Conservation (phyloP, 2,797 vertebrate genomes). For the Dromococcyx pavoninus region DNA sequence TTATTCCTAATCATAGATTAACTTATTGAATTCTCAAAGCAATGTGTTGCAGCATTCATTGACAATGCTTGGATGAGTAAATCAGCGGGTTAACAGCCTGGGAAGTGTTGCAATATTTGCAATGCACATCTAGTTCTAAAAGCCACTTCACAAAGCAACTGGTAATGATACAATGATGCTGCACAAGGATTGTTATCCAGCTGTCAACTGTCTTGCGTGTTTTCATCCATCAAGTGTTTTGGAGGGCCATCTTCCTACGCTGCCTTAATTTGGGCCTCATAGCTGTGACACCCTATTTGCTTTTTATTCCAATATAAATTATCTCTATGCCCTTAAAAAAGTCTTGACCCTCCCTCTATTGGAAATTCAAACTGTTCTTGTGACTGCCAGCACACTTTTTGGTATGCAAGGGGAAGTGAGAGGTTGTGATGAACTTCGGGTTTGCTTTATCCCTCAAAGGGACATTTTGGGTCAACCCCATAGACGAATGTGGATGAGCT, state of each 20-base stretch:
- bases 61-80: not conserved
- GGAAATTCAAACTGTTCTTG: not conserved
- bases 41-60: not conserved
- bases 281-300: not conserved
- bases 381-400: not conserved
- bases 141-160: conserved; percentile 30
- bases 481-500: not conserved
- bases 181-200: conserved; percentile 32
- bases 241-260: not conserved
- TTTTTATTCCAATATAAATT: not conserved
- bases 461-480: rapidly evolving
- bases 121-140: not conserved
- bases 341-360: not conserved
- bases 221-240: conserved; percentile 41
- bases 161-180: conserved; percentile 9
- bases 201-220: not conserved
- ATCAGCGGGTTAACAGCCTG: conserved; percentile 16
- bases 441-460: not conserved
- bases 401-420: not conserved
- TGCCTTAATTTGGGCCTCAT: not conserved
- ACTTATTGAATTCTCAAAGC: not conserved
- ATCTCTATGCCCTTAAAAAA: not conserved
- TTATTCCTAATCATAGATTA: not conserved
- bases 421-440: not conserved
- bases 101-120: not conserved